Base-by-base conservation (phyloP, 2,888 invertebrate genomes). In the Catotricha subobsoleta region DNA sequence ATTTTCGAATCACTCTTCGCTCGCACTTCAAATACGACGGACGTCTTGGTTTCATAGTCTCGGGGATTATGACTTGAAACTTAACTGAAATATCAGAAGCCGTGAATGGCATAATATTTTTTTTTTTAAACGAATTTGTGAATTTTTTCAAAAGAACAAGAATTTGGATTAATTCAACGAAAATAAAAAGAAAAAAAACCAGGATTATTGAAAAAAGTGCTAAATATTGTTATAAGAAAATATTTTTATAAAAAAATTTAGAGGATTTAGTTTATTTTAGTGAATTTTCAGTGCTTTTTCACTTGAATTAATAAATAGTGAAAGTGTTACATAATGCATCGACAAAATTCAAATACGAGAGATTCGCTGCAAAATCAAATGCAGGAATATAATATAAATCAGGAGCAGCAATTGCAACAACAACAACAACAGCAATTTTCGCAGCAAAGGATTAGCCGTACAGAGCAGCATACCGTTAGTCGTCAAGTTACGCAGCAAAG, bases 11-110 rank as follows among this genome's bases (percentile, higher is more conserved):
- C 77, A 80, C 78, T 79, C 78, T 78, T 79, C 80, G 79, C 79
- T 79, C 76, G 76, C 79, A 76, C 80, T 79, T 80, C 78, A 80
- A 79, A 80, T 80, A 80, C 83, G 82, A 83, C 80, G 82, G 82
- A 83, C 83, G 82, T 82, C 82, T 83, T 80, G 80, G 60, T 62
- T 61, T 62, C 60, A 25, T 36, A 62, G 62, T 62, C 60, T 62
- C 62, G 63, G 62, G 62, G 62, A 63, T 61, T 59, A 60, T 60
- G 61, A 62, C 61, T 62, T 60, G 56, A 60, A 59, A 58, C 56
- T 57, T 51, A 39, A 28, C 9, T 19, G 15, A 28, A 18, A 28
- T 38, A 19, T 38, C 28, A 28, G 18, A 18, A 27, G 27, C 13
- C 16, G 23, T 37, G 21, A 38, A 23, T 27, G 29, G 38, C 38